A percentile compares a stretch with the other conserved stretches of the same genome.
Conservation (phyloP, 2,888 invertebrate species). For the Zygothrica quintamaculata region DNA sequence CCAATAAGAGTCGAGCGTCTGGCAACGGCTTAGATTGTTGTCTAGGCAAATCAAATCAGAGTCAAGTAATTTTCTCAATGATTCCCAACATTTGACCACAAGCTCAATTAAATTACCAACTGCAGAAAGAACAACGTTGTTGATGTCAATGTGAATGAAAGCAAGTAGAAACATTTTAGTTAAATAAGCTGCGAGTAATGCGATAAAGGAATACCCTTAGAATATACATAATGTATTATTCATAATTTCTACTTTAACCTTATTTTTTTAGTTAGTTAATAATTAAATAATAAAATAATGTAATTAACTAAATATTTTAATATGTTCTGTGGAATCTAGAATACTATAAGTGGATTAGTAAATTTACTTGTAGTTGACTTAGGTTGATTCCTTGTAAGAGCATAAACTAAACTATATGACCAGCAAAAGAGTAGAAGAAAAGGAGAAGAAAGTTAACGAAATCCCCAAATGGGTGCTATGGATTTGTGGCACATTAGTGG, state of each 20-base stretch:
- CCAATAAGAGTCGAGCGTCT: conserved; percentile 15
- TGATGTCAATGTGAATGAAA: neutral
- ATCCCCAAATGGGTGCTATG: conserved; percentile 63
- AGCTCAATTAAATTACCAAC: conserved; percentile 81
- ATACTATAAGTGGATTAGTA: no score
- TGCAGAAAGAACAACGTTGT: conserved; percentile 30
- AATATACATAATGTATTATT: no score
- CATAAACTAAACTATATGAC: conserved; percentile 23
- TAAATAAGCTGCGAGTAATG: neutral
- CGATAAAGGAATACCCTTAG: no score
- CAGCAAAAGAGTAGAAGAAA: no score
- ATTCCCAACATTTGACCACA: conserved; percentile 81
- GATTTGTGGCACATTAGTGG: conserved; percentile 61
- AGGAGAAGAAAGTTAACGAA: conserved; percentile 17
- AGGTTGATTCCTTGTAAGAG: neutral
- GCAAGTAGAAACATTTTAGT: neutral
- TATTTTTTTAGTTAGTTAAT: no score
- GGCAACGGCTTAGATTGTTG: conserved; percentile 62
- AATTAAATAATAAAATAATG: no score
- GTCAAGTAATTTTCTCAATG: conserved; percentile 81
- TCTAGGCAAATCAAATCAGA: conserved; percentile 82
- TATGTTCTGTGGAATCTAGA: no score
- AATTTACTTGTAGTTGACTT: neutral
- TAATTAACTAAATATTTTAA: no score
- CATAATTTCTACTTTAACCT: no score